phyloP scores from a whole-genome alignment of 2,888 invertebrate genomes.

The Hypolimnas misippus region DNA sequence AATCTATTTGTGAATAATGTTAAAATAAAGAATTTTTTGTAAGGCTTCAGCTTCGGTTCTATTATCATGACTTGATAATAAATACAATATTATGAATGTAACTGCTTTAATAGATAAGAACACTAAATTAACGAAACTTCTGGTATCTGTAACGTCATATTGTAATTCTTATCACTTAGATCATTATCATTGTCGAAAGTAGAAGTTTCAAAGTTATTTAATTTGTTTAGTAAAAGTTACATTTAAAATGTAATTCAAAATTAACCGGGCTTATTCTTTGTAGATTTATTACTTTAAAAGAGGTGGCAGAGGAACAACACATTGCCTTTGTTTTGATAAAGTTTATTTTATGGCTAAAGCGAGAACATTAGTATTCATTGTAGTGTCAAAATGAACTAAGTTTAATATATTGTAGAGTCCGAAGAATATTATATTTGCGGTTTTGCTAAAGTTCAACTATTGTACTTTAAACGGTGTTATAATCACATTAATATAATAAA shows the following conservation, averaged over 20 bases:
- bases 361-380: conserved; percentile 83
- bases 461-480: conserved; percentile 29
- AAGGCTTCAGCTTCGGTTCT: no score
- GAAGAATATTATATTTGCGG: conserved; percentile 55
- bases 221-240: conserved; percentile 32
- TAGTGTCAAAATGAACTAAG: conserved; percentile 77
- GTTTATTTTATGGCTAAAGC: conserved; percentile 82
- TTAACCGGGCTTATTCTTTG: conserved; percentile 73
- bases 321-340: conserved; percentile 71
- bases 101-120: no score
- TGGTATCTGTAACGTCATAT: no score
- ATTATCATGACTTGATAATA: no score
- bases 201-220: conserved; percentile 43
- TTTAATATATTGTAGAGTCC: conserved; percentile 81
- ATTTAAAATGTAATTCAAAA: conserved; percentile 71
- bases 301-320: conserved; percentile 61
- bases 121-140: no score
- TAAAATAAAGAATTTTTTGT: no score
- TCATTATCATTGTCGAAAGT: conserved; percentile 40
- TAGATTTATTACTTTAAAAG: conserved; percentile 72
- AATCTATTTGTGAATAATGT: no score
- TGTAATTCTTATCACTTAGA: no score
- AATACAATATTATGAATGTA: no score
- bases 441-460: conserved; percentile 50
- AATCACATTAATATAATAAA: neutral